These are phyloP conservation scores for Macrosiphum euphorbiae DNA, from an alignment of 2,888 invertebrate species.

Conservation along the genomic window DNA sequence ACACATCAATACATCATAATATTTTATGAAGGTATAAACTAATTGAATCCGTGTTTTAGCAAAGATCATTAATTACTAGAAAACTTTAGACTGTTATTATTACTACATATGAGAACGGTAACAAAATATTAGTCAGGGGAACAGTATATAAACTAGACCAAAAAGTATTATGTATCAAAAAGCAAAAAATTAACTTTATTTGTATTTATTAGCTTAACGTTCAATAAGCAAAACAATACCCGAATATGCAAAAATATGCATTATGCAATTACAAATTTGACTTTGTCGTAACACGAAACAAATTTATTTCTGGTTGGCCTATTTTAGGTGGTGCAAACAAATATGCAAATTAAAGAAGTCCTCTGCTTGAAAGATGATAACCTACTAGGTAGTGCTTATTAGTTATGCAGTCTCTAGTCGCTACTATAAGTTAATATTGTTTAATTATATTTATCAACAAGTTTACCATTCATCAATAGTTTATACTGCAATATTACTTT, in stretches of 20 bases:
- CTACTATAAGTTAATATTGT: not conserved
- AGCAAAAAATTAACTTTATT: no score
- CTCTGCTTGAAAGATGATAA: not conserved
- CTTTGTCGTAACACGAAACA: no score
- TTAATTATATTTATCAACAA: not conserved
- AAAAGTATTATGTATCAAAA: no score
- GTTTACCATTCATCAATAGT: not conserved
- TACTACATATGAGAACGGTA: not conserved
- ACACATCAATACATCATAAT: not conserved
- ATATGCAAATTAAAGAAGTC: not conserved
- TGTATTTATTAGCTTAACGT: no score
- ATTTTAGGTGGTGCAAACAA: not conserved
- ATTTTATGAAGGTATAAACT: not conserved
- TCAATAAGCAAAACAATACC: not conserved
- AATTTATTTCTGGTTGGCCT: not conserved
- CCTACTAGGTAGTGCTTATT: not conserved
- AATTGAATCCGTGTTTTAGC: no score
- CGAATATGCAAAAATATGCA: not conserved
- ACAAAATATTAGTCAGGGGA: not conserved
- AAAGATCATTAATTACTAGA: not conserved
- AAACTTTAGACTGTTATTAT: not conserved
- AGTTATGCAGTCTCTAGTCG: not conserved
- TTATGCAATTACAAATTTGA: no score
- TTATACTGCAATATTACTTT: not conserved
- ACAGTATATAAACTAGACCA: not conserved